Conservation (phyloP, 2,888 invertebrate genomes). For the Dioctria rufipes region DNA sequence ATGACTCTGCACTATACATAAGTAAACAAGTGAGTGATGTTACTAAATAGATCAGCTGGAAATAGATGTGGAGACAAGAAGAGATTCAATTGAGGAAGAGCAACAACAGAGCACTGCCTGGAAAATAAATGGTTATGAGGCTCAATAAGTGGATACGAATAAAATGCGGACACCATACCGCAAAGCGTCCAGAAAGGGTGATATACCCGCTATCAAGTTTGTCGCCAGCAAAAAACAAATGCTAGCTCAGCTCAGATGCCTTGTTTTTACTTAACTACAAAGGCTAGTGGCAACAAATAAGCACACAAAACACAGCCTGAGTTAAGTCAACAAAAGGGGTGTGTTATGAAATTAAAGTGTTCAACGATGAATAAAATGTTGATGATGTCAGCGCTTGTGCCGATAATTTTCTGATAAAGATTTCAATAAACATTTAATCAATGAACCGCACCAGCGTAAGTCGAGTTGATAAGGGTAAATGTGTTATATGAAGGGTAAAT, state of each 20-base stretch:
- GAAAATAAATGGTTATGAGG: conserved; percentile 1
- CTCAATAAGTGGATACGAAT: neutral
- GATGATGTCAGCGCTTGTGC: conserved; percentile 35
- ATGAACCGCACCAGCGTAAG: neutral
- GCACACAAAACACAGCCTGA: neutral
- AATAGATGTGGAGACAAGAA: conserved; percentile 17
- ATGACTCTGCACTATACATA: neutral
- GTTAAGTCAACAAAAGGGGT: conserved; percentile 21
- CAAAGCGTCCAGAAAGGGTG: conserved; percentile 21
- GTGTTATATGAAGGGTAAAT: too few relatives aligned
- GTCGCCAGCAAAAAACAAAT: conserved; percentile 2
- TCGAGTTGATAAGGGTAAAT: too few relatives aligned
- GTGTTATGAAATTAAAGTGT: conserved; percentile 19
- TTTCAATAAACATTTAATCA: neutral
- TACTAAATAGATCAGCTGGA: conserved; percentile 47
- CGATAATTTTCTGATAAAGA: conserved; percentile 3
- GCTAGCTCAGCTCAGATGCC: neutral
- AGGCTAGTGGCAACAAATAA: neutral
- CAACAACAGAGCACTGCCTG: neutral
- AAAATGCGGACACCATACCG: too few relatives aligned
- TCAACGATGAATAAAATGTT: neutral
- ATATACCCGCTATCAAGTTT: conserved; percentile 27
- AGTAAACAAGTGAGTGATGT: conserved; percentile 30
- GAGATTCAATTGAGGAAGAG: conserved; percentile 10
- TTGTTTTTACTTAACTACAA: conserved; percentile 12